Base-by-base conservation (phyloP, 2,888 invertebrate genomes). In the Orthosia gothica region DNA sequence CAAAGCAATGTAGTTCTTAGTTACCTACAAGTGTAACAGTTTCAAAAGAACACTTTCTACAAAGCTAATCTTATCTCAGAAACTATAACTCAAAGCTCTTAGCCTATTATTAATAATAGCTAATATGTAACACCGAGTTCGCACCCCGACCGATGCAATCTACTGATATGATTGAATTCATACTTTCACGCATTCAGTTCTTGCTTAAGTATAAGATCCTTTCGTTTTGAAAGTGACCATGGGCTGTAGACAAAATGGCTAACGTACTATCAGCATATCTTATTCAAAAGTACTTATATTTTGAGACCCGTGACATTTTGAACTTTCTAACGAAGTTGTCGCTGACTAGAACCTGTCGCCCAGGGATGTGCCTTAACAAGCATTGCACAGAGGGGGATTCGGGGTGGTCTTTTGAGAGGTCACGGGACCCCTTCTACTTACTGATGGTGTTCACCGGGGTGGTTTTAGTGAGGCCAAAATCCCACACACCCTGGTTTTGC, bases 61-160 rank as follows among this genome's bases (percentile, higher is more conserved):
- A 66, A 66, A 59, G 18, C n/a, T 26, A 23, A 81, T 84, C 76
- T 82, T 63, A 82, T 82, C 81, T 66, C 11, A 15, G 15, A 59
- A 71, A 84, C 85, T 58, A 84, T 82, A 69, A 84, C 58, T 82
- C 85, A 84, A 62, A 74, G 49, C 63, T 70, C 55, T 84, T 66
- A 70, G 58, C 7, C 62, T 66, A 55, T 75, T 81, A 84, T 81
- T 82, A 81, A 71, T 76, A 66, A 59, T 40, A 50, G 62, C 66
- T 81, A 81, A 81, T 82, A 84, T 81, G 69, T 84, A 81, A 76
- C 76, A 69, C 52, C 57, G 23, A 68, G 67, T 81, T 81, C 69
- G 55, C 81, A 64, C 67, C 47, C 64, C 57, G 57, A 5, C 18
- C 23, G 70, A 75, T 72, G 20, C 5, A 70, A 70, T 80, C 79